Conservation (phyloP, 1,140 invertebrate genomes). For the Drosophila oshimai region DNA sequence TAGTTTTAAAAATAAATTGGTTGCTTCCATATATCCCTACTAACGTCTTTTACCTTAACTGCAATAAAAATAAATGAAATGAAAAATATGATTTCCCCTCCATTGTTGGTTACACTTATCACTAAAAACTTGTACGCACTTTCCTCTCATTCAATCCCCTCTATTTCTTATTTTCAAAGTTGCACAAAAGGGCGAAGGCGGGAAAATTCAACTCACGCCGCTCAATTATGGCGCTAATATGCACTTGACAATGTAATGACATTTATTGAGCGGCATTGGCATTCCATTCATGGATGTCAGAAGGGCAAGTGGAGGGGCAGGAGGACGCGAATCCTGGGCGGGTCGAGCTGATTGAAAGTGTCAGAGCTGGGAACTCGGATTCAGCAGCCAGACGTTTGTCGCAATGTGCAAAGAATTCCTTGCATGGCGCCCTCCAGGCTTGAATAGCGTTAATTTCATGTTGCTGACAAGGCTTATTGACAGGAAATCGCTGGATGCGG, state of each 20-base stretch:
- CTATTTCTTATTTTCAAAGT: neutral
- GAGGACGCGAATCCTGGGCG: constrained; percentile 20
- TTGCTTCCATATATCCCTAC: too few relatives aligned
- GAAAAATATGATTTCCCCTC: neutral
- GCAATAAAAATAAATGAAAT: too few relatives aligned
- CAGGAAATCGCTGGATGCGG: constrained; percentile 40
- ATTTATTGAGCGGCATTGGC: constrained; percentile 64
- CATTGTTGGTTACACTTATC: neutral
- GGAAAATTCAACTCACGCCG: constrained; percentile 63
- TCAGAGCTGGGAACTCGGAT: constrained; percentile 46
- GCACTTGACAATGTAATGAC: constrained; percentile 79
- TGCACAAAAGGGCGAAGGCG: neutral
- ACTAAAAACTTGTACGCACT: neutral
- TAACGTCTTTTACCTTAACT: too few relatives aligned
- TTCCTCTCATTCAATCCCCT: neutral
- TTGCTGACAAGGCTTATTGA: constrained; percentile 71
- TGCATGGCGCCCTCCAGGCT: constrained; percentile 21
- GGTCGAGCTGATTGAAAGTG: constrained; percentile 72
- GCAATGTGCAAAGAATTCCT: constrained; percentile 64
- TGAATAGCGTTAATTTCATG: constrained; percentile 69
- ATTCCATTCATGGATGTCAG: constrained; percentile 40
- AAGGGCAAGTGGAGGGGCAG: neutral
- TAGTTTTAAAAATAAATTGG: too few relatives aligned
- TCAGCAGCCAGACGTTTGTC: constrained; percentile 56
- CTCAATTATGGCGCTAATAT: constrained; percentile 78